Evolutionary conservation across 2,888 invertebrate species (phyloP).

Genomic region (Coremacera marginata): DNA sequence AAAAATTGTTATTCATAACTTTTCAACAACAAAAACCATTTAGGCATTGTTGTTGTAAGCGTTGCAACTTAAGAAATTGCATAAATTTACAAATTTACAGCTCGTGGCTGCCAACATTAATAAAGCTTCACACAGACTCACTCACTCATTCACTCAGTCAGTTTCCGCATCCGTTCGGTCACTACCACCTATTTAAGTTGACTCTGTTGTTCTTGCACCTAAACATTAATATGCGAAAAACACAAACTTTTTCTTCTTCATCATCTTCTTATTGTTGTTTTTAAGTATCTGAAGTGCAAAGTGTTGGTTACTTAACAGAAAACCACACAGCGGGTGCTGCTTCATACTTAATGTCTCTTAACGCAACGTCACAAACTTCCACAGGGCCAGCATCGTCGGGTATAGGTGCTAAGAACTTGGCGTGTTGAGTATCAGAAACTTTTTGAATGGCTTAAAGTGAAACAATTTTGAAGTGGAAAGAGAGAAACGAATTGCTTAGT

Average conservation of each 20-base stretch:
- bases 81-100: background rate
- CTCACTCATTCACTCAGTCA: background rate
- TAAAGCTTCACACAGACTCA: background rate
- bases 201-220: background rate
- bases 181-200: background rate
- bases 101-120: background rate
- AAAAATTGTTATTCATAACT: constrained; percentile 18
- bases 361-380: background rate
- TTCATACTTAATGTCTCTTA: background rate
- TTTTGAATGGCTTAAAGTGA: too few species aligned
- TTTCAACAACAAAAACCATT: background rate
- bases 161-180: background rate
- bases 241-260: background rate
- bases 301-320: constrained; percentile 17
- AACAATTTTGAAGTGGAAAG: too few species aligned
- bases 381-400: background rate
- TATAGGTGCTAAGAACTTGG: background rate
- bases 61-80: background rate
- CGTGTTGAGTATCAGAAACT: too few species aligned
- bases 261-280: background rate
- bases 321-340: constrained; percentile 22
- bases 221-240: background rate
- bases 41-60: too few species aligned
- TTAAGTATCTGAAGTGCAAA: background rate
- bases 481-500: too few species aligned